Evolutionary conservation across 1,140 invertebrate genomes (phyloP).

Genomic region (Temnothorax nylanderi): DNA sequence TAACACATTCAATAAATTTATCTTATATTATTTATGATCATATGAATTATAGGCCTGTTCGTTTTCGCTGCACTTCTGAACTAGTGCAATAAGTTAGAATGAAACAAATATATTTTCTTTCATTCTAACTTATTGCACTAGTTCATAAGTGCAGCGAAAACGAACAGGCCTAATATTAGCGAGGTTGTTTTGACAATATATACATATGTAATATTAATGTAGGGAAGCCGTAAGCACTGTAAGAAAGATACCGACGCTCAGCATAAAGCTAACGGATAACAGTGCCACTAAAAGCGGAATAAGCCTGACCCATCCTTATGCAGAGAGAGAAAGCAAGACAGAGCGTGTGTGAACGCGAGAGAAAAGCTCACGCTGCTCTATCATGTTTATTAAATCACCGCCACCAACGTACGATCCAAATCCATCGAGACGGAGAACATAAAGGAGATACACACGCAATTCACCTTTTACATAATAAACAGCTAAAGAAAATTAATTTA

Average conservation of each 20-base stretch:
- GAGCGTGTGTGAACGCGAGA: conserved; percentile 69
- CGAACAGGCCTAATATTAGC: not conserved
- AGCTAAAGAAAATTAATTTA: conserved; percentile 84
- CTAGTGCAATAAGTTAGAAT: too few relatives aligned
- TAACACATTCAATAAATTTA: not conserved
- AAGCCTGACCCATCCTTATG: conserved; percentile 83
- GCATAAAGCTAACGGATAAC: conserved; percentile 82
- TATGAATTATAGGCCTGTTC: not conserved
- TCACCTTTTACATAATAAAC: conserved; percentile 84
- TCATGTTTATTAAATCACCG: conserved; percentile 79
- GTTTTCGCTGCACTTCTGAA: too few relatives aligned
- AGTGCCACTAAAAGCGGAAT: conserved; percentile 83
- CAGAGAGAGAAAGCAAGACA: conserved; percentile 75
- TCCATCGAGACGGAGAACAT: conserved; percentile 79
- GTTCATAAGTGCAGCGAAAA: too few relatives aligned
- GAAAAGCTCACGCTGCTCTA: conserved; percentile 79
- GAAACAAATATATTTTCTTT: too few relatives aligned
- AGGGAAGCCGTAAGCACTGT: conserved; percentile 85
- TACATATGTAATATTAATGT: conserved; percentile 42
- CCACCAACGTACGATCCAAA: conserved; percentile 81
- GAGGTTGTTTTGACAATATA: not conserved
- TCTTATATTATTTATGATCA: not conserved
- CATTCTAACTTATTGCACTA: too few relatives aligned
- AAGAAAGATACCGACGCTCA: conserved; percentile 82
- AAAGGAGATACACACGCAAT: conserved; percentile 80